Evolutionary conservation across 2,113 vertebrate genomes (phyloP), one percentile per base, ranked within the genome.

Genomic region (Tautogolabrus adspersus): DNA sequence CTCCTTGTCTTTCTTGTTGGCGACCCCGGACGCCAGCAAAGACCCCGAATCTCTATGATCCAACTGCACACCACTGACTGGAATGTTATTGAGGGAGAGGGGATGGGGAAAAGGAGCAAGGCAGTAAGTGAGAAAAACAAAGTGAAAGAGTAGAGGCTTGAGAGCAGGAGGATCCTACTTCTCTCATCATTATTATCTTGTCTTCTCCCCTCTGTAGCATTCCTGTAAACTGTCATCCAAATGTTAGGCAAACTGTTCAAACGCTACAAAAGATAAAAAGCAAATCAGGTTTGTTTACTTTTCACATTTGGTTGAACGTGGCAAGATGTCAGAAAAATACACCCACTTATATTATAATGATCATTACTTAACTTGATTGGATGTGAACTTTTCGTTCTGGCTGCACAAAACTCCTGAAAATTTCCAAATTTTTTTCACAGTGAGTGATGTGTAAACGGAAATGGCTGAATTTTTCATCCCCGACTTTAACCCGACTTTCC

Each of bases 1-100:
- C 96, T 98, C 95, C 95, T 92, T 93, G 97, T 96, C 97, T 97
- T 96, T 97, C 95, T 97, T 88, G 91, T 95, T 72, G 66, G 94
- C 94, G 94, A 96, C 96, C 96, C 95, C 90, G 95, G 84, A 87
- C 95, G 92, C 95, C 95, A 93, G 94, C 93, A 91, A 92, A 96
- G 94, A 94, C 88, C 89, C 82, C 54, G 85, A 85, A 88, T 91
- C 89, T 94, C 96, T 96, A 95, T 96, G 96, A 97, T 97, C 96
- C 96, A 95, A 96, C 96, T 95, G 94, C 95, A 95, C 93, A 84
- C 95, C 94, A 89, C 93, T 91, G 94, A 84, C 81, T 83, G 87
- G 91, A 92, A 91, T 95, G 96, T 95, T 96, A 96, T 96, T 96
- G 96, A 87, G 19, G 18, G 67, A 71, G 77, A 71, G 37, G 80